Base-by-base conservation (phyloP, 2,888 invertebrate species). In the Xanthia icteritia region DNA sequence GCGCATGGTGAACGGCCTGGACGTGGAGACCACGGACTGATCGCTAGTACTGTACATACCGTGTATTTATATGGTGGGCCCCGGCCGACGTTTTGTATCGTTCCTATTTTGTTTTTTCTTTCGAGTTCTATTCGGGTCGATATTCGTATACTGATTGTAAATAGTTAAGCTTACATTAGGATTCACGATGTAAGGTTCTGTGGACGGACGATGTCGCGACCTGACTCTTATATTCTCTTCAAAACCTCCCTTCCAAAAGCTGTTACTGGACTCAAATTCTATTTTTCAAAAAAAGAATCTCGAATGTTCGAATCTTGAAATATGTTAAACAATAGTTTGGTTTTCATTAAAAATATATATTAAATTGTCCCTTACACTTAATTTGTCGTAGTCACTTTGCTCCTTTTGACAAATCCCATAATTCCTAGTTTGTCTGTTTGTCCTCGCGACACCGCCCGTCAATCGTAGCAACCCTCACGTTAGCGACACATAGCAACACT, bases 1-100 rank as follows among this genome's bases (percentile, higher is more conserved):
- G 96, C 99, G 99, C 94, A 99, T 99, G 99, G 99, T 99, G 88
- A 99, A 99, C 95, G 99, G 99, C 27, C 97, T 99, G 85, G 99
- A 99, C 94, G 98, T 99, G 87, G 98, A 98, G 94, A 97, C 98
- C 87, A 97, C 94, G 96, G 96, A 96, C 95, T 96, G 96, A 96
- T 84, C 85, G 87, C 87, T 93, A 85, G 85, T 90, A 89, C 90
- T 96, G 96, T 96, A 96, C 89, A 96, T 96, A 96, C 94, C 94
- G 93, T 95, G 94, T 96, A 95, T 96, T 96, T 96, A 96, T 95
- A 93, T 92, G 89, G 91, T 89, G 89, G 90, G 89, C 91, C 91
- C 88, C 91, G 92, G 92, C 92, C 91, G 91, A 92, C 92, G 92
- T 96, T 96, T 95, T 95, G 94, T 96, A 96, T 96, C 95, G 96